Evolutionary conservation across 2,797 vertebrate genomes (phyloP), one percentile per base, ranked within the genome.

Genomic region (Clarias fuscus): DNA sequence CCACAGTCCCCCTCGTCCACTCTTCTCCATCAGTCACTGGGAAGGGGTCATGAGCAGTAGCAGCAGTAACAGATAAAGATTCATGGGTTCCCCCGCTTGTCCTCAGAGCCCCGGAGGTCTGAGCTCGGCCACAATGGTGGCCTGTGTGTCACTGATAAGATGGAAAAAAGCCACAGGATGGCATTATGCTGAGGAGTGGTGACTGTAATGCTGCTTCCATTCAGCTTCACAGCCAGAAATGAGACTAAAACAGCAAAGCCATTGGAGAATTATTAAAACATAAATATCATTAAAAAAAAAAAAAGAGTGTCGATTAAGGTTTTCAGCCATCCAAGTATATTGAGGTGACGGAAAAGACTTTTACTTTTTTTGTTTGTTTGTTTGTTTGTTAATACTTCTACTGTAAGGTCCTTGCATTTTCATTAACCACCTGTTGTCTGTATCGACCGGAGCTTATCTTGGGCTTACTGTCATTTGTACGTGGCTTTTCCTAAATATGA

Each of bases 91-190:
- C 86, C 43, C 87, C 81, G 92, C 91, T 84, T 22, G 84, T 86
- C 93, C 92, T 89, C 86, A 37, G 91, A 91, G 84, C 88, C 27
- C 80, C 58, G 86, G 81, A 88, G 90, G 91, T 90, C 72, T 92
- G 90, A 89, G 88, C 89, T 86, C 53, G 89, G 86, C 94, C 93
- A 94, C 90, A 88, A 43, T 84, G 79, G 88, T 85, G 90, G 77
- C 17, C 93, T 94, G 94, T 94, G 93, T 93, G 89, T 88, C 90
- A 88, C 94, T 92, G 93, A 95, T 94, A 92, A 92, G 86, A 53
- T 84, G 20, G 76, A 75, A 85, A 70, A 85, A 72, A 56, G 88
- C 90, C 88, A 86, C 83, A 62, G 88, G 87, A 90, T 86, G 78
- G 86, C 89, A 89, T 91, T 58, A 87, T 89, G 90, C 90, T 91